A percentile compares a stretch with the other conserved stretches of the same genome.
phyloP scores from a whole-genome alignment of 2,113 vertebrate genomes.

The Callithrix jacchus region DNA sequence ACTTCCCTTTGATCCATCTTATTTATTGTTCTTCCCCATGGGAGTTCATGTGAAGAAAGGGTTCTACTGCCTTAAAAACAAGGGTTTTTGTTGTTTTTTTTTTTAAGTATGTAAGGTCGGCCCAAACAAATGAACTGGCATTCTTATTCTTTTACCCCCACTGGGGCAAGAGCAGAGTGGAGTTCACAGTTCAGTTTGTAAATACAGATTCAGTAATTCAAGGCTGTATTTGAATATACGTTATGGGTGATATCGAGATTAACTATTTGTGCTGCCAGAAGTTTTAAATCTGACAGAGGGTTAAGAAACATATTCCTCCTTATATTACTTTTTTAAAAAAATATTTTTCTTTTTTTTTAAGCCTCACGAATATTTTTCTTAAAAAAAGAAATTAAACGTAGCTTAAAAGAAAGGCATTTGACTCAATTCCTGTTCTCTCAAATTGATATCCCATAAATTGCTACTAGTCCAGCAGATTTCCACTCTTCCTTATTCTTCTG shows the following conservation, averaged over 20 bases:
- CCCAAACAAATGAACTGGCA: neutral
- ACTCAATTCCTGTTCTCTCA: neutral
- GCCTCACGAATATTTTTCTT: neutral
- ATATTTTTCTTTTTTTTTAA: no score
- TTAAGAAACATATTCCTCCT: neutral
- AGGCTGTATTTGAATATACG: neutral
- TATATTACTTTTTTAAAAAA: neutral
- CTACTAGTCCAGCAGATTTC: neutral
- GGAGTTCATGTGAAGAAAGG: constrained; percentile 53
- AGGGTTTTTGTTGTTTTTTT: neutral
- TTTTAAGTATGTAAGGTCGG: constrained; percentile 41
- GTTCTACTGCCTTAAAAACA: constrained; percentile 62
- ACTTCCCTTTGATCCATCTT: constrained; percentile 63
- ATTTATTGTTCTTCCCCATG: constrained; percentile 67
- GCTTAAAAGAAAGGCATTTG: constrained; percentile 29
- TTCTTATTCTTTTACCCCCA: constrained; percentile 36
- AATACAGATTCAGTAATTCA: neutral
- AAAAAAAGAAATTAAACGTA: constrained; percentile 21
- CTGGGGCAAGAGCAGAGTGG: neutral
- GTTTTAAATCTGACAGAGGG: constrained; percentile 4
- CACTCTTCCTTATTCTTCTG: neutral
- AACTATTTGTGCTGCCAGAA: neutral
- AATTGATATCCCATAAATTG: neutral
- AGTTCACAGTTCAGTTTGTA: constrained; percentile 15
- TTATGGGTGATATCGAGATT: neutral